phyloP scores from a whole-genome alignment of 2,113 vertebrate genomes.

The Callorhinus ursinus region DNA sequence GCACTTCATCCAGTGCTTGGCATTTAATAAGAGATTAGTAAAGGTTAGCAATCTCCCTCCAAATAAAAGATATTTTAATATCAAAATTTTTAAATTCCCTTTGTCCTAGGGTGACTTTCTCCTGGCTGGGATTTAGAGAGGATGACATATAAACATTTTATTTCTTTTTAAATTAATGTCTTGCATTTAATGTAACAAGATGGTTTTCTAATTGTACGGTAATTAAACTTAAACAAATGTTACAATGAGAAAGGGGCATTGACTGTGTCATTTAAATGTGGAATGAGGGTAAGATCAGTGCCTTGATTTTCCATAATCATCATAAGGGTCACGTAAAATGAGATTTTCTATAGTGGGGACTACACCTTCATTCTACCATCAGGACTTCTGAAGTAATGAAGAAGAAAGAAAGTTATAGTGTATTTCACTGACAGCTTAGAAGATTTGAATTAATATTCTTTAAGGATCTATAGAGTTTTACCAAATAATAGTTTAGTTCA shows the following conservation, averaged over 20 bases:
- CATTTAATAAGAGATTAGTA: slow-evolving; percentile 4
- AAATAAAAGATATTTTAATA: background rate
- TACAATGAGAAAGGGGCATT: background rate
- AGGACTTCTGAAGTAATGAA: slow-evolving; percentile 37
- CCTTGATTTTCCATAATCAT: slow-evolving; percentile 40
- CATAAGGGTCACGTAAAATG: slow-evolving; percentile 4
- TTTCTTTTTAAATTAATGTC: slow-evolving; percentile 53
- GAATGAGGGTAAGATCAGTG: slow-evolving; percentile 12
- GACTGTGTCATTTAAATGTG: slow-evolving; percentile 38
- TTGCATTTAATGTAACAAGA: slow-evolving; percentile 48
- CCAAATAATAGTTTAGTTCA: slow-evolving; percentile 78
- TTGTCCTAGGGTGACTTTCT: background rate
- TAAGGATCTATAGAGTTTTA: slow-evolving; percentile 54
- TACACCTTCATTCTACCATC: background rate
- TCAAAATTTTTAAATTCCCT: background rate
- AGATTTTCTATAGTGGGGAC: slow-evolving; percentile 7
- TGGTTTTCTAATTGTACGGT: slow-evolving; percentile 65
- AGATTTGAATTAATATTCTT: slow-evolving; percentile 67
- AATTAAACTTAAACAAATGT: slow-evolving; percentile 68
- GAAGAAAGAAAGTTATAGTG: slow-evolving; percentile 46
- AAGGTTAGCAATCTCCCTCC: slow-evolving; percentile 15
- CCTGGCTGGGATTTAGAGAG: slow-evolving; percentile 38
- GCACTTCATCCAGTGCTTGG: background rate
- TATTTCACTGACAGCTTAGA: slow-evolving; percentile 58
- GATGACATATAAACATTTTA: slow-evolving; percentile 25